Conservation (phyloP, 2,888 invertebrate genomes). For the Conus canariensis region DNA sequence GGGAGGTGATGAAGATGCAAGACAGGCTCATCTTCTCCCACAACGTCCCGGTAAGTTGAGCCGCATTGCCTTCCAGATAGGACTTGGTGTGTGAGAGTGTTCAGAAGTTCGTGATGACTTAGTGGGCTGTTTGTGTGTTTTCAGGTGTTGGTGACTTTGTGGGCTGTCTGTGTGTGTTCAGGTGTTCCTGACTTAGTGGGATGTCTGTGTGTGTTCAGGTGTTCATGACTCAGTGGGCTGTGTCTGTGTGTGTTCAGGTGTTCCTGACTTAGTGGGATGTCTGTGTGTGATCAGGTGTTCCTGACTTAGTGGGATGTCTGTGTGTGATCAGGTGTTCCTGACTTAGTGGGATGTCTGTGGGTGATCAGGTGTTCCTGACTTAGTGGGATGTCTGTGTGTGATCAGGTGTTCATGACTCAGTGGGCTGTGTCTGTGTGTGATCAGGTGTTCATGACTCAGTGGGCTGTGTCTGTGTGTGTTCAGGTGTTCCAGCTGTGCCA, state of each 20-base stretch:
- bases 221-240: background rate
- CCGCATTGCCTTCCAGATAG: too few species aligned
- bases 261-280: slow-evolving; percentile 53
- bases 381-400: background rate
- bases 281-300: background rate
- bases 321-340: too few species aligned
- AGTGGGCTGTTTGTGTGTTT: background rate
- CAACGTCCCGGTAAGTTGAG: slow-evolving; percentile 67
- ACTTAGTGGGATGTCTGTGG: too few species aligned
- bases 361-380: background rate
- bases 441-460: background rate
- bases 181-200: too few species aligned
- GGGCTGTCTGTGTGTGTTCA: background rate
- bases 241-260: slow-evolving; percentile 55
- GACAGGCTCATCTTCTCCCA: slow-evolving; percentile 71
- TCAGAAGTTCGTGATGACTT: too few species aligned
- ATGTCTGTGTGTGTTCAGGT: background rate
- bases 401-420: background rate
- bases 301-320: background rate
- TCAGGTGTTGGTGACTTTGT: background rate
- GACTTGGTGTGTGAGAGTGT: background rate
- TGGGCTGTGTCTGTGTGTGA: background rate
- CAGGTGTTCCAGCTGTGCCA: slow-evolving; percentile 73
- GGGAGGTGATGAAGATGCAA: slow-evolving; percentile 73
- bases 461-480: slow-evolving; percentile 14